These are phyloP conservation scores for Dicyrtoma fusca DNA, from an alignment of 2,888 invertebrate species.

Conservation along the genomic window DNA sequence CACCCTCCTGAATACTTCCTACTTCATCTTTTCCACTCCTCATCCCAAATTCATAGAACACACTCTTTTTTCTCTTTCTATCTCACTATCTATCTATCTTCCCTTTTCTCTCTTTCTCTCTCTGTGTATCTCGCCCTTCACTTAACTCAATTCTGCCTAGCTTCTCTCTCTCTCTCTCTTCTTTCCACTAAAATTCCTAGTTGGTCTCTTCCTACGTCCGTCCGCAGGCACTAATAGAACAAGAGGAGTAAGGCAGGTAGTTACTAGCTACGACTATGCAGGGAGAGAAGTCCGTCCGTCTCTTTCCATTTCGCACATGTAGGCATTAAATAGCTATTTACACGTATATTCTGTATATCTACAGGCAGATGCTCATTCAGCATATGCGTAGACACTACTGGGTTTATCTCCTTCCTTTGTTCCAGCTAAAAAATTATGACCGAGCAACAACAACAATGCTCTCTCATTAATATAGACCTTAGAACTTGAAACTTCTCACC, in stretches of 20 bases:
- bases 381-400: background rate
- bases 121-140: background rate
- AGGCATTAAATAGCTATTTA: no score
- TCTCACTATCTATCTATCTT: conserved; percentile 16
- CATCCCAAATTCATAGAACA: conserved; percentile 39
- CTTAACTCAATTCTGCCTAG: background rate
- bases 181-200: background rate
- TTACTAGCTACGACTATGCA: no score
- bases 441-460: conserved; percentile 28
- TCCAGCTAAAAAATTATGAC: conserved; percentile 28
- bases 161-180: conserved; percentile 1
- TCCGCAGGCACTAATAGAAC: background rate
- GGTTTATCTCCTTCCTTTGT: background rate
- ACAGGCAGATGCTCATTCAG: background rate
- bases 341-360: no score
- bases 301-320: no score
- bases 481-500: conserved; percentile 34
- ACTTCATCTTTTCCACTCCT: conserved; percentile 36
- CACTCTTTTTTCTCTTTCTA: conserved; percentile 15
- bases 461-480: conserved; percentile 34
- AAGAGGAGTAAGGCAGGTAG: no score
- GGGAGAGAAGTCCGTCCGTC: no score
- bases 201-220: background rate
- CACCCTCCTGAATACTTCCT: conserved; percentile 43
- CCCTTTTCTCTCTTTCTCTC: background rate